Conservation (phyloP, 1,140 invertebrate genomes). For the Leptopilina clavipes region DNA sequence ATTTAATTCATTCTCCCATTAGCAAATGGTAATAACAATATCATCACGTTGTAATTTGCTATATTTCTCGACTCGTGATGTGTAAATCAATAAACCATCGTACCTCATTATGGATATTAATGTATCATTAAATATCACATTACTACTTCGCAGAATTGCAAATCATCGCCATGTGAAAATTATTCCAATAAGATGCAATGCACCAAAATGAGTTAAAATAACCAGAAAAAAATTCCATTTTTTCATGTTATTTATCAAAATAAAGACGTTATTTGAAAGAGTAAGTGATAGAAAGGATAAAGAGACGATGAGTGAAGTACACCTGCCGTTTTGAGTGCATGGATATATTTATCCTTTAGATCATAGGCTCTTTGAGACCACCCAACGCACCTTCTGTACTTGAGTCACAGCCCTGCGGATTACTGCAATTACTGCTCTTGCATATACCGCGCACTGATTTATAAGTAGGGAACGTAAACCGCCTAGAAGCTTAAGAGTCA, state of each 20-base stretch:
- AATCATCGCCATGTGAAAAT: too few species aligned
- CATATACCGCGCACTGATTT: slow-evolving; percentile 20
- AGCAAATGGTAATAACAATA: not conserved
- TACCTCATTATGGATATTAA: not conserved
- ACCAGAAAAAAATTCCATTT: too few species aligned
- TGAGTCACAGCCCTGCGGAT: slow-evolving; percentile 37
- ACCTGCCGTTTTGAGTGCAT: slow-evolving; percentile 17
- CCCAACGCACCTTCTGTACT: slow-evolving; percentile 49
- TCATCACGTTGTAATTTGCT: slow-evolving; percentile 14
- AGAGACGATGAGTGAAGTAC: slow-evolving; percentile 25
- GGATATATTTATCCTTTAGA: slow-evolving; percentile 8
- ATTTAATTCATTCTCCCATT: slow-evolving; percentile 11
- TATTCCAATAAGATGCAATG: too few species aligned
- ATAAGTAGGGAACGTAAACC: slow-evolving; percentile 12
- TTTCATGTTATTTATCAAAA: too few species aligned
- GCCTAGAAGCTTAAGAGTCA: not conserved
- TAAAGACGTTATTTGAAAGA: slow-evolving; percentile 5
- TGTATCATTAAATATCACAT: not conserved
- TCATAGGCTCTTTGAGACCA: slow-evolving; percentile 46
- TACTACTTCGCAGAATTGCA: not conserved
- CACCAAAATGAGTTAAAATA: too few species aligned
- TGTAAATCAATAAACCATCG: not conserved
- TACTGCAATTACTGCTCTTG: slow-evolving; percentile 48
- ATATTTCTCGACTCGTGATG: not conserved
- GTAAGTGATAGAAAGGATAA: slow-evolving; percentile 20